Base-by-base conservation (phyloP, 2,888 invertebrate species). In the Carterocephalus palaemon region DNA sequence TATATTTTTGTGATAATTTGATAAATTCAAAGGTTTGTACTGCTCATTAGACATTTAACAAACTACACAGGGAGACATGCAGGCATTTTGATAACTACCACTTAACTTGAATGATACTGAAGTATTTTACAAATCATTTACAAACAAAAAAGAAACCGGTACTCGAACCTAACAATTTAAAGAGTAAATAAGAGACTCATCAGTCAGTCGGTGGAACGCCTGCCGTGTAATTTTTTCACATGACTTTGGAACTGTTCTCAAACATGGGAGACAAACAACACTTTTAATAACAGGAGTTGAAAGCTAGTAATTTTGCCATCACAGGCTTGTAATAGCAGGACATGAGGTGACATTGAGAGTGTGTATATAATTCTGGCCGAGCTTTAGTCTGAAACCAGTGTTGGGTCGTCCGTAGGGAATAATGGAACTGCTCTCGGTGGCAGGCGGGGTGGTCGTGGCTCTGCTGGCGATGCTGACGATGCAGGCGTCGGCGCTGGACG, bases 261-360 rank as follows among this genome's bases (percentile, higher is more conserved):
- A 42, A 48, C 47, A 47, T 48, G 45, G 53, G 57, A 55, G 19
- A 37, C 9, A 60, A 64, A 66, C 59, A 56, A 55, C 52, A 51
- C 51, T 61, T 61, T 58, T 71, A 77, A 76, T 71, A 46, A 50
- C 49, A 49, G 48, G 51, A 46, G 50, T 36, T 41, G 34, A 19
- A 29, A 49, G 48, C 49, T 36, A 67, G 55, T 67, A 67, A 77
- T 77, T 72, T 63, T 46, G 49, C 40, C 32, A 52, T 54, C 53
- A 53, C 48, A 45, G 40, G 46, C 52, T 39, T 29, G 20, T 33
- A 41, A 52, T 56, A 54, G 57, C 48, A 53, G 50, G 49, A 49
- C 51, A 48, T 39, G 38, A 4, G 29, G 42, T 63, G 65, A 58
- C 67, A 63, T 62, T 63, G 62, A 55, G 31, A 36, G 28, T 20